Evolutionary conservation across 1,140 invertebrate genomes (phyloP), one percentile per base, ranked within the genome.

Genomic region (Brachionus rotundiformis): DNA sequence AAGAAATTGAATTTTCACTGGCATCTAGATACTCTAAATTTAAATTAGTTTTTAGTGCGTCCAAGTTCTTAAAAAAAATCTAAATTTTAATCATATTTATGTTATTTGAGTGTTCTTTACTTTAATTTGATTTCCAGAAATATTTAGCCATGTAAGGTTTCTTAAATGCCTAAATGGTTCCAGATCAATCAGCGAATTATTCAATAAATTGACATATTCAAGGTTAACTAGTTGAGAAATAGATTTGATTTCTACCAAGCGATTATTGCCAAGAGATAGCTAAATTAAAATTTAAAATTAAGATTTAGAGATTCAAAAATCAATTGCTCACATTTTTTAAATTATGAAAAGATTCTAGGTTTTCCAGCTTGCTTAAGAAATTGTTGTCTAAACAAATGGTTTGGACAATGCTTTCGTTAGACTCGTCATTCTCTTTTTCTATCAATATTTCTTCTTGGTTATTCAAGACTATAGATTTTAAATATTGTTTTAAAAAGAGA

Each of bases 1-100:
- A 91, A 75, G 92, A 91, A 82, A 96, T 95, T 84, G 91, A 92
- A 86, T 96, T 96, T 85, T 94, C 93, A 0, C 94, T 94, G 49
- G 96, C 87, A 89, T 96, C 94, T 79, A 95, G 87, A 86, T 93
- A 91, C 85, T 94, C 92, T 85, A 96, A 87, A 23, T 33, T 31
- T 5, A 79, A 25, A 19, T 79, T 79, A 3, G 19, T 59, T 63
- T 79, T 79, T 3, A 79, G 33, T 19, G 16, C 25, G 3, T 79
- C 76, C 23, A 79, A 41, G 59, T 4, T 36, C 76, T 79, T 54
- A 4, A 59, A 61, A 39, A 36, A 16, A 44, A 27, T 16, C n/a
- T n/a, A n/a, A n/a, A n/a, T n/a, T n/a, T n/a, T n/a, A n/a, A n/a
- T n/a, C n/a, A n/a, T n/a, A n/a, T n/a, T n/a, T n/a, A n/a, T n/a